Percentiles rank a stretch among this genome's conserved stretches.
phyloP scores from a whole-genome alignment of 2,113 vertebrate genomes.

The Hystrix brachyura region DNA sequence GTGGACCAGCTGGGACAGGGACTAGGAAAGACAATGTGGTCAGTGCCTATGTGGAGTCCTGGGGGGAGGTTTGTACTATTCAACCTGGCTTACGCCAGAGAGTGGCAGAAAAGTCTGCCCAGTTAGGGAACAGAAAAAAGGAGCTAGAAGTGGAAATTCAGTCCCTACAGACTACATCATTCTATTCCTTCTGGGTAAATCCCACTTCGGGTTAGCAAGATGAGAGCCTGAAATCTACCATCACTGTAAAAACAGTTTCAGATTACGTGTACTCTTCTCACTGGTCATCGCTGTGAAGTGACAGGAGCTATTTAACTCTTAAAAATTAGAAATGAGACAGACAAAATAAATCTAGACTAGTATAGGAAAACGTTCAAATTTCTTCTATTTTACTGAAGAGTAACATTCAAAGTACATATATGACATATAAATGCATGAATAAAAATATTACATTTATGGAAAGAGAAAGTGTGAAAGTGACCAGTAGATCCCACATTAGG shows the following conservation, averaged over 20 bases:
- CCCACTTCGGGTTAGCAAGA: neutral
- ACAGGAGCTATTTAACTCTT: neutral
- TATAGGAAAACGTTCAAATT: neutral
- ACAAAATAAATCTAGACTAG: neutral
- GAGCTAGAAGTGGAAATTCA: neutral
- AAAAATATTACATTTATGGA: neutral
- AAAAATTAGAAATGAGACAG: neutral
- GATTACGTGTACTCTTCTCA: neutral
- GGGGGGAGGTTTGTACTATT: neutral
- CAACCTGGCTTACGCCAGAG: neutral
- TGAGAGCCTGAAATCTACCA: neutral
- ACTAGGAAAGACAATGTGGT: neutral
- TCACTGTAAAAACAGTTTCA: neutral
- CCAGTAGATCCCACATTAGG: neutral
- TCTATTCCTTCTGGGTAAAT: neutral
- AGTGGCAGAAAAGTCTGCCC: neutral
- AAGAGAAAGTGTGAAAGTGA: neutral
- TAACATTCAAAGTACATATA: neutral
- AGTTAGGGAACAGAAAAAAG: neutral
- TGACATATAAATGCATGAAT: neutral
- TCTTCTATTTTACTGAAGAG: neutral
- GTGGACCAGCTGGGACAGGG: neutral
- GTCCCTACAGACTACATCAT: neutral
- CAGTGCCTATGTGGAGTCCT: fast-evolving
- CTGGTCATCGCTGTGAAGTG: neutral